These are phyloP conservation scores for Chironomus striatipennis DNA, from an alignment of 1,140 invertebrate genomes.

Conservation along the genomic window DNA sequence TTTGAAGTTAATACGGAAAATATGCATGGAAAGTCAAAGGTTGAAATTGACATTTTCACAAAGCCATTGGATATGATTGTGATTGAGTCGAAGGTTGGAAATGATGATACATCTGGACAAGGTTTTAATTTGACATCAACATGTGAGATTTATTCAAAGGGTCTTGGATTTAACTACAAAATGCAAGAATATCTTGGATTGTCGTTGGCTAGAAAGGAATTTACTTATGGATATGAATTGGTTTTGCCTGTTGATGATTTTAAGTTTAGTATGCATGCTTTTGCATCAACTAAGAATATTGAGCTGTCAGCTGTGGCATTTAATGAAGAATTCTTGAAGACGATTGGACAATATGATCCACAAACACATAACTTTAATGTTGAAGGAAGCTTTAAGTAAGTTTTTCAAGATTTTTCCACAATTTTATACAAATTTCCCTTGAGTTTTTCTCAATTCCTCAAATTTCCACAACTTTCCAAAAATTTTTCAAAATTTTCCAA, in stretches of 20 bases:
- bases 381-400: conserved; percentile 29
- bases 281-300: conserved; percentile 29
- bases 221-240: conserved; percentile 27
- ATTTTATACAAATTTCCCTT: too few species aligned
- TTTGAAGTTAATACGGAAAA: conserved; percentile 40
- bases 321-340: conserved; percentile 31
- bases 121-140: conserved; percentile 32
- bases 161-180: conserved; percentile 33
- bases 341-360: conserved; percentile 28
- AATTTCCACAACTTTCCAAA: too few species aligned
- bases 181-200: conserved; percentile 29
- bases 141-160: conserved; percentile 30
- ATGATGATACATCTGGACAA: conserved; percentile 15
- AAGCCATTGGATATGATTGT: conserved; percentile 53
- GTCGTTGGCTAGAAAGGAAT: conserved; percentile 28
- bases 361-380: conserved; percentile 31
- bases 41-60: conserved; percentile 53
- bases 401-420: too few species aligned
- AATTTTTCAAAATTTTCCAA: too few species aligned
- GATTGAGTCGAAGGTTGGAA: conserved; percentile 34
- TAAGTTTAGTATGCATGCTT: conserved; percentile 25
- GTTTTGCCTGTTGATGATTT: neutral
- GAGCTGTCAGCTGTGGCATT: conserved; percentile 35
- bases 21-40: conserved; percentile 39
- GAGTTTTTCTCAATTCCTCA: too few species aligned